Evolutionary conservation across 1,140 invertebrate genomes (phyloP), one percentile per base, ranked within the genome.

Genomic region (Cephus cinctus): DNA sequence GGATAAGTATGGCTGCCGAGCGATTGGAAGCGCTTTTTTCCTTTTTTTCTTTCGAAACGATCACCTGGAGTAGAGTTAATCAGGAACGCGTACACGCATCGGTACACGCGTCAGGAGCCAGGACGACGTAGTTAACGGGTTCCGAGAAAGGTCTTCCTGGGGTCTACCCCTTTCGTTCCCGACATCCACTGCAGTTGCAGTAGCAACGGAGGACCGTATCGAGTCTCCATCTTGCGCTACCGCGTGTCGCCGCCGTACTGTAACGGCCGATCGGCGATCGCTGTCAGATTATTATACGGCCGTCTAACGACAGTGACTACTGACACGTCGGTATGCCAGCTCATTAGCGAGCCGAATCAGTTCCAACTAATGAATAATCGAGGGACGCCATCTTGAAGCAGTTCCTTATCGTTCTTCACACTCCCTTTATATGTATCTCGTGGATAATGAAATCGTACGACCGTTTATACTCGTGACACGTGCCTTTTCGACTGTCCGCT

Each of bases 231-330:
- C 56, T 50, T 58, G 12, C 52, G 41, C 59, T 61, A 61, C 60
- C 51, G 59, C 58, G 47, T 49, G 43, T 59, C 59, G 56, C 50
- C 54, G 45, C 47, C 38, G 44, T 50, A 61, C 56, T 49, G 53
- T 58, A n/a, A n/a, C 54, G 56, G 48, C 50, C 53, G 59, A 61
- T 63, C 59, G 47, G 52, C 52, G 49, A 63, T 61, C 53, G 58
- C 60, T 50, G 43, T 12, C 47, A 53, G 57, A 61, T 59, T 63
- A 63, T 63, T 56, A 27, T n/a, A 61, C 61, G 59, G 52, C 52
- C 57, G 58, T 61, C 58, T 54, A 56, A 56, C 56, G 58, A 60
- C 58, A 53, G 43, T 27, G 6, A 27, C 25, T 47, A 45, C 50
- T 49, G 55, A 60, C 58, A 60, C 49, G 56, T 27, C 52, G 59